A percentile compares a stretch with the other conserved stretches of the same genome.
Evolutionary conservation across 2,888 invertebrate species (phyloP).

Genomic region (Charanyca ferruginea): DNA sequence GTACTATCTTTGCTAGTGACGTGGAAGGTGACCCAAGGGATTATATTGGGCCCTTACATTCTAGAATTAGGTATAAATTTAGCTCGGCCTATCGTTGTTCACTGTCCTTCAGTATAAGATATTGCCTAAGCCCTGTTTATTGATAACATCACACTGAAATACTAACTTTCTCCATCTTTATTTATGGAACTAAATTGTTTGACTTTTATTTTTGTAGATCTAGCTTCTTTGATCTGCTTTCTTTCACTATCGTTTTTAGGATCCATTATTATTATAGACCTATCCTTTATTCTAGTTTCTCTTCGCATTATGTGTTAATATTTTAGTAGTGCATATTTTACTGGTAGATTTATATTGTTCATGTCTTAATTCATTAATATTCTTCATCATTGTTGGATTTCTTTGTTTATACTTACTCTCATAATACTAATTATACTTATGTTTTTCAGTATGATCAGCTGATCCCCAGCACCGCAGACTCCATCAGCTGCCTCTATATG

Average conservation of each 20-base stretch:
- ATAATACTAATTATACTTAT: conserved; percentile 20
- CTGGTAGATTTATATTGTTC: not conserved
- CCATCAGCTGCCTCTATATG: not conserved
- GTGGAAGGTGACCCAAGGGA: conserved; percentile 37
- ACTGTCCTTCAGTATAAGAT: conserved; percentile 26
- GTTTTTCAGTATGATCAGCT: not conserved
- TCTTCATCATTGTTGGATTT: no score
- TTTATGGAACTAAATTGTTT: conserved; percentile 21
- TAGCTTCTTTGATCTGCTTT: not conserved
- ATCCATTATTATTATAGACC: not conserved
- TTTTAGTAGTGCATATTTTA: not conserved
- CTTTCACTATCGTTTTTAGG: not conserved
- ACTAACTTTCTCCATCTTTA: conserved; percentile 16
- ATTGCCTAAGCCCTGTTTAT: conserved; percentile 32
- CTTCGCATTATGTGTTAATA: not conserved
- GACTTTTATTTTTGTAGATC: conserved; percentile 9
- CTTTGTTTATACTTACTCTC: conserved; percentile 16
- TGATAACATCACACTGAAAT: conserved; percentile 30
- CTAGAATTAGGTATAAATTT: conserved; percentile 47
- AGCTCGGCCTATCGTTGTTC: conserved; percentile 36
- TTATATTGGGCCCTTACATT: conserved; percentile 35
- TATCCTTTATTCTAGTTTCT: not conserved
- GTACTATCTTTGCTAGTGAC: conserved; percentile 15
- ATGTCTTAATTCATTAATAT: not conserved
- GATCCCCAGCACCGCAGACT: not conserved